Base-by-base conservation (phyloP, 2,888 invertebrate genomes). In the Bugulina stolonifera region DNA sequence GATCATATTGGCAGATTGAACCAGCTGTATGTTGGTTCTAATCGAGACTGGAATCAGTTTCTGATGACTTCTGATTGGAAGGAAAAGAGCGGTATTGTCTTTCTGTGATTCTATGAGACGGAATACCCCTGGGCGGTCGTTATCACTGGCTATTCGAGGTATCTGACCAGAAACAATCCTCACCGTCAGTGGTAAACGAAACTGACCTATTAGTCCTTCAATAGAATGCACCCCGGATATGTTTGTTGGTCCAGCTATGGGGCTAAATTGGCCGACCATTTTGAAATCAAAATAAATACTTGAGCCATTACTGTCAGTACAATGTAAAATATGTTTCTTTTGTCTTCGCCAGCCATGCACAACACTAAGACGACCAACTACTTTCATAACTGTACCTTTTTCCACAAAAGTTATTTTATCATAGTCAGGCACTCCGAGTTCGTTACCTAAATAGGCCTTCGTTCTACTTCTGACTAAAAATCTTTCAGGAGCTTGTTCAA, bases 151-250 rank as follows among this genome's bases (percentile, higher is more conserved):
- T 3, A 77, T 78, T 82, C 92, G 88, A 0, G 94, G 94, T 54
- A 92, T 90, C 71, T 91, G 91, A 35, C 95, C 95, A 81, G 94
- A 93, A 1, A 95, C 94, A 79, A 95, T 87, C 80, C 94, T 89
- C 23, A 96, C 94, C 76, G 94, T 94, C 76, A 96, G 88, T 35
- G 96, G 96, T 86, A 96, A 88, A 76, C 95, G 88, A 85, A 95
- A 96, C 27, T 81, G 78, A 76, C 91, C 90, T 73, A 95, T 86
- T 76, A 96, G 87, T 79, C 93, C 94, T 81, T 91, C 90, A 23
- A 94, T 93, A 75, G 92, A 92, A 84, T 96, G 95, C 25, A 95
- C 95, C 29, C 95, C 95, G 81, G 93, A 93, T 76, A 96, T 94
- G 86, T 93, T 94, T 80, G 70, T 54, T 84, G 93, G 93, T 80